Percentiles rank a stretch among this genome's conserved stretches.
These are phyloP conservation scores for Silurus glanis DNA, from an alignment of 2,113 vertebrate genomes.

Conservation along the genomic window DNA sequence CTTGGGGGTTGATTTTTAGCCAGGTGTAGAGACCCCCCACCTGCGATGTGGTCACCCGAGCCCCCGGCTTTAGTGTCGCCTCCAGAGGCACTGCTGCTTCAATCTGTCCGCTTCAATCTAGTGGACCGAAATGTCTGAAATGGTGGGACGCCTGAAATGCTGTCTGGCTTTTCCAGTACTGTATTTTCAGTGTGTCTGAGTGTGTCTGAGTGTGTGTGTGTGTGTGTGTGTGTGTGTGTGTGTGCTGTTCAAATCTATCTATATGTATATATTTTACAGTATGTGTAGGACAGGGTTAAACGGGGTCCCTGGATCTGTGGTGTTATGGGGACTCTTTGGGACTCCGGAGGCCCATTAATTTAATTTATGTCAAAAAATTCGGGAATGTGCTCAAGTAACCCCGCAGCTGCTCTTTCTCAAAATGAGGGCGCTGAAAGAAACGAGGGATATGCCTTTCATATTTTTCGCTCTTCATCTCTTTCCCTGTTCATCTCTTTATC, in stretches of 20 bases:
- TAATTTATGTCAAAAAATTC: conserved; percentile 77
- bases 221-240: neutral
- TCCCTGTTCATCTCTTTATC: conserved; percentile 51
- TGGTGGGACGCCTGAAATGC: neutral
- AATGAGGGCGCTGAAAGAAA: conserved; percentile 47
- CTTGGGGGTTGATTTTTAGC: conserved; percentile 61
- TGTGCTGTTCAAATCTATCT: neutral
- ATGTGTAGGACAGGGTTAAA: conserved; percentile 14
- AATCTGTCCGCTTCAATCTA: conserved; percentile 56
- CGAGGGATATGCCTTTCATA: conserved; percentile 32
- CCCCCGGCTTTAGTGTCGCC: conserved; percentile 66
- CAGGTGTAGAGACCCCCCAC: conserved; percentile 67
- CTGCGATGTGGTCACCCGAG: conserved; percentile 71
- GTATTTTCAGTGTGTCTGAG: neutral
- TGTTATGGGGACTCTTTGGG: conserved; percentile 45
- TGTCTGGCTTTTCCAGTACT: neutral
- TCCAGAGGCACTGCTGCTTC: conserved; percentile 65
- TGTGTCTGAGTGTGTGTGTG: conserved; percentile 17
- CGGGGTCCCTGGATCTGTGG: conserved; percentile 48
- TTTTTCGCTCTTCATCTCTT: conserved; percentile 1
- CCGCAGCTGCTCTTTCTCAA: conserved; percentile 69
- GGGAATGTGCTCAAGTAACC: conserved; percentile 78
- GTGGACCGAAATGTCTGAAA: conserved; percentile 28
- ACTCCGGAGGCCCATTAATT: conserved; percentile 70
- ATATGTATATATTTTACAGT: conserved; percentile 15